Evolutionary conservation across 2,113 vertebrate species (phyloP), one percentile per base, ranked within the genome.

Genomic region (Mustela nigripes): DNA sequence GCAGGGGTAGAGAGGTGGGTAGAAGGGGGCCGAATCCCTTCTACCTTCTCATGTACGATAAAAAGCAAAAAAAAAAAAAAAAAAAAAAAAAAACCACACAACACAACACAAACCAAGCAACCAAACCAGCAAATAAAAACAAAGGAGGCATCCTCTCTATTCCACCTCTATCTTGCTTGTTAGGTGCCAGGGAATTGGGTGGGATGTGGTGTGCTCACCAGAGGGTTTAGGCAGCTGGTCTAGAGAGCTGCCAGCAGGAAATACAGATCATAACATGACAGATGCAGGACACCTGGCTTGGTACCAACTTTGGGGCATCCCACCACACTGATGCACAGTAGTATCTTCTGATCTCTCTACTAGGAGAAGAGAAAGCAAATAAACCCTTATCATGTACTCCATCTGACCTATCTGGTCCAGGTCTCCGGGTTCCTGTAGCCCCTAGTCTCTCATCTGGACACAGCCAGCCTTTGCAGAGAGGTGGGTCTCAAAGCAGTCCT

Each of bases 331-430:
- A 80, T 14, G 65, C 2, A 7, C 6, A 42, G 11, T 16, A n/a
- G 5, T 14, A 60, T 74, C 58, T 89, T 48, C 48, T 85, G 33
- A 4, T 79, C 16, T 50, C n/a, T 42, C 14, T 58, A 3, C 21
- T 48, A 56, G 53, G 16, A 24, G 78, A 58, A 45, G 31, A 89
- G 15, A 63, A 85, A 93, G 48, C 45, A 91, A 92, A 94, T 2
- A n/a, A 60, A n/a, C 11, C 21, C 50, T 93, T 50, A 48, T 12
- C n/a, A 18, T 63, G 21, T 76, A 18, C 31, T 94, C 36, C 12
- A 24, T 39, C 22, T 50, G 21, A 62, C 19, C 69, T 28, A 6
- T 60, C 67, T 73, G 45, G 42, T 62, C 31, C 48, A n/a, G 50
- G 11, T 60, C 22, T 28, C 87, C 48, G 6, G 33, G 8, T 58